Conservation (phyloP, 2,797 vertebrate species). For the Holocentrus rufus region DNA sequence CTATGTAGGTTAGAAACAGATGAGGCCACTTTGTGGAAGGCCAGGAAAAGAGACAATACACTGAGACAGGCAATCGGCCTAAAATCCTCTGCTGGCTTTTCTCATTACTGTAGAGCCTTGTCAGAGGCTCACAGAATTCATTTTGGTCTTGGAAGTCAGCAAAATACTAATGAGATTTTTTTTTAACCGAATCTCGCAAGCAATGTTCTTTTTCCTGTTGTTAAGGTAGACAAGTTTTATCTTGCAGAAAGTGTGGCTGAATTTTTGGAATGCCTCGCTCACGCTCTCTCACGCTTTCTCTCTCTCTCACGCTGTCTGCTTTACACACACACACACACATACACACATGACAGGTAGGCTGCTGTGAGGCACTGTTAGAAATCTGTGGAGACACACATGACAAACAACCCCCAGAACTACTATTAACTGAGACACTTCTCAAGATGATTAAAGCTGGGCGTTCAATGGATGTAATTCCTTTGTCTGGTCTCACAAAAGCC, state of each 20-base stretch:
- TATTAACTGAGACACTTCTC: constrained; percentile 58
- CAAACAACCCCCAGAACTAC: constrained; percentile 54
- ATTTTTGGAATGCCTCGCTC: background rate
- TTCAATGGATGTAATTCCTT: constrained; percentile 49
- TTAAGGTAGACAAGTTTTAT: background rate
- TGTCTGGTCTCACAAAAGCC: constrained; percentile 52
- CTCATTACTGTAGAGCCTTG: constrained; percentile 55
- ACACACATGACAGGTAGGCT: constrained; percentile 30
- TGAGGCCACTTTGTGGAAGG: no score
- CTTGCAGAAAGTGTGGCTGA: background rate
- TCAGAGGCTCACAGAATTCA: constrained; percentile 30
- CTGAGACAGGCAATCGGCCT: constrained; percentile 41
- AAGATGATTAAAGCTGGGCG: constrained; percentile 68
- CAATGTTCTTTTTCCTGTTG: background rate
- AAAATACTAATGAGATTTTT: constrained; percentile 61
- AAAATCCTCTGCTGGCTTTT: constrained; percentile 58
- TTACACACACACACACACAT: constrained; percentile 16
- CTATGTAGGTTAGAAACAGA: no score
- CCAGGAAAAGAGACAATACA: no score
- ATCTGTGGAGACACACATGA: constrained; percentile 50
- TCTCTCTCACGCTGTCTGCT: background rate
- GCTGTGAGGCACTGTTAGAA: constrained; percentile 47
- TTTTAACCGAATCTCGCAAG: constrained; percentile 30
- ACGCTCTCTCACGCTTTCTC: background rate
- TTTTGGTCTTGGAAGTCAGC: constrained; percentile 47